phyloP scores from a whole-genome alignment of 2,113 vertebrate species.

The Paradisaea rubra region DNA sequence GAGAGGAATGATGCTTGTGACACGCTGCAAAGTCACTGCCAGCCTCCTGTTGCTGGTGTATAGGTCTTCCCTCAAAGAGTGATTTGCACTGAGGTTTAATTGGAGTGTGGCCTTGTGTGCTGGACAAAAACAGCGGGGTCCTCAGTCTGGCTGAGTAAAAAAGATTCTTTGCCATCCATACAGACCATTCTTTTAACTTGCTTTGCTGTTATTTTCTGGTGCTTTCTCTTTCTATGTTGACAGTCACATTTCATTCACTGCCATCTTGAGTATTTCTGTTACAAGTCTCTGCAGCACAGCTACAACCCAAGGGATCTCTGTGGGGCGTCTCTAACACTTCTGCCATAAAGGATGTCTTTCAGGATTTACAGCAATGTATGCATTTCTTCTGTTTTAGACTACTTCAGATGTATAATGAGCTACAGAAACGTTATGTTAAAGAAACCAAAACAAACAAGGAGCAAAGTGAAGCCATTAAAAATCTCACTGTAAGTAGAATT shows the following conservation, averaged over 20 bases:
- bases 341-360: not conserved
- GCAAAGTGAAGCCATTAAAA: constrained; percentile 56
- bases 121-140: not conserved
- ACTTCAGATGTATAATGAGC: constrained; percentile 51
- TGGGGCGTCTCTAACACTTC: not conserved
- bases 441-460: constrained; percentile 60
- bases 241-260: not conserved
- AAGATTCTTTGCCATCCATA: not conserved
- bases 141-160: not conserved
- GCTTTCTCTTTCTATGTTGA: not conserved
- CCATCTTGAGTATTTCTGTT: not conserved
- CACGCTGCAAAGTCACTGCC: not conserved
- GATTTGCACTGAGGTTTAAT: not conserved
- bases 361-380: not conserved
- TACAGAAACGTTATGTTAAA: constrained; percentile 53
- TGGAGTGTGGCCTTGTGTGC: not conserved
- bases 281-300: not conserved
- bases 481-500: constrained; percentile 62
- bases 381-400: constrained; percentile 47
- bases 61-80: not conserved
- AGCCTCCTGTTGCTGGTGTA: not conserved
- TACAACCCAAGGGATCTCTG: not conserved
- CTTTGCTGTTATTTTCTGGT: not conserved
- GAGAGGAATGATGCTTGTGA: not conserved
- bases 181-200: not conserved